Percentiles rank a stretch among this genome's conserved stretches.
Conservation (phyloP, 2,888 invertebrate species). For the Oasisia sp. region DNA sequence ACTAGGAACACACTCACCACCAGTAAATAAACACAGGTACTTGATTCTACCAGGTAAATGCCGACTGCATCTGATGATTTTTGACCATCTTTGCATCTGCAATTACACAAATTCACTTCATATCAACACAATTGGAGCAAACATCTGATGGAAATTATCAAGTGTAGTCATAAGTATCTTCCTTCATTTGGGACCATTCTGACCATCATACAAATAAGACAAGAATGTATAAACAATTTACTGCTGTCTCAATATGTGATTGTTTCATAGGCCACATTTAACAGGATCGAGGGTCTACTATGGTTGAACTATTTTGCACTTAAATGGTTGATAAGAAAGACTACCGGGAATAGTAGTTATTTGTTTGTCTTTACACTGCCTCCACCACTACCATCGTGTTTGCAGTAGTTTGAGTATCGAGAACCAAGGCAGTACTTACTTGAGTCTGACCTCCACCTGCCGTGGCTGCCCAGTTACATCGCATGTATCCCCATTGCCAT, state of each 20-base stretch:
- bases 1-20: slow-evolving; percentile 67
- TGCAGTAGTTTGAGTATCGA: background rate
- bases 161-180: too few species aligned
- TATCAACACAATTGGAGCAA: too few species aligned
- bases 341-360: too few species aligned
- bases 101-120: slow-evolving; percentile 31
- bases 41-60: slow-evolving; percentile 89
- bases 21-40: slow-evolving; percentile 91
- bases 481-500: slow-evolving; percentile 86
- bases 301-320: too few species aligned
- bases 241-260: too few species aligned
- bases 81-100: slow-evolving; percentile 68
- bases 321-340: too few species aligned
- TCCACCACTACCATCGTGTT: background rate
- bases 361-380: background rate
- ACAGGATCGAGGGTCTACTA: too few species aligned
- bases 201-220: too few species aligned
- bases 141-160: too few species aligned
- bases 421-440: slow-evolving; percentile 49
- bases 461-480: slow-evolving; percentile 73
- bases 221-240: too few species aligned
- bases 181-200: too few species aligned
- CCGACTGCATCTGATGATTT: slow-evolving; percentile 80
- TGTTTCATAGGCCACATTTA: too few species aligned
- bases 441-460: slow-evolving; percentile 78